Evolutionary conservation across 1,140 invertebrate species (phyloP).

Genomic region (Grapholita molesta): DNA sequence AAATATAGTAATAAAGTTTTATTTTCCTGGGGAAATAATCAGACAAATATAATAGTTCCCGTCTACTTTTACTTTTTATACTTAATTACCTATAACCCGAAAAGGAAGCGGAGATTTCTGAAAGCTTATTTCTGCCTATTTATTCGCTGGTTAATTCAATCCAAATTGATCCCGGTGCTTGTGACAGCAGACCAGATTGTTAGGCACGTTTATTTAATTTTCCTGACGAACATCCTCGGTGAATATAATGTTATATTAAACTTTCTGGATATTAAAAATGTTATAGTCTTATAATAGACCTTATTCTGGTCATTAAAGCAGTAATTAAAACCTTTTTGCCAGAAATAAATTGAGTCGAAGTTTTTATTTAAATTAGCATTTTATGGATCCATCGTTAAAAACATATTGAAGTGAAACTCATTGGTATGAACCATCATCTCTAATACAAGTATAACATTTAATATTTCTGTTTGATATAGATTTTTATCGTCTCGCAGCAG

Average conservation of each 20-base stretch:
- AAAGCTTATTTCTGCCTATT: constrained; percentile 16
- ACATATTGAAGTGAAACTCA: no score
- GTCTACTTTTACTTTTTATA: neutral
- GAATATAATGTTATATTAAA: neutral
- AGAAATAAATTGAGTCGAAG: neutral
- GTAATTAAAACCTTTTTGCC: neutral
- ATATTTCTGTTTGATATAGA: neutral
- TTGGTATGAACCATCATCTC: neutral
- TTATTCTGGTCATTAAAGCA: neutral
- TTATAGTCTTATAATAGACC: neutral
- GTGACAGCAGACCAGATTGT: constrained; percentile 26
- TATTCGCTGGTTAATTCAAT: constrained; percentile 18
- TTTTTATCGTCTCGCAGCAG: neutral
- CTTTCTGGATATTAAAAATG: neutral
- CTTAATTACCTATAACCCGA: neutral
- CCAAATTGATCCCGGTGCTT: constrained; percentile 22
- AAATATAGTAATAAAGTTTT: no score
- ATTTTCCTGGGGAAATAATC: no score
- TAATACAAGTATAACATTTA: neutral
- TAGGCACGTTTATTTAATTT: constrained; percentile 23
- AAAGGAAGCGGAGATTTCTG: constrained; percentile 9
- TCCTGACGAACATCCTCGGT: constrained; percentile 25
- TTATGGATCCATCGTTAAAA: no score
- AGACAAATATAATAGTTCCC: no score
- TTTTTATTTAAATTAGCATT: neutral